These are phyloP conservation scores for Drosophila bocqueti DNA, from an alignment of 1,140 invertebrate species.

Conservation along the genomic window DNA sequence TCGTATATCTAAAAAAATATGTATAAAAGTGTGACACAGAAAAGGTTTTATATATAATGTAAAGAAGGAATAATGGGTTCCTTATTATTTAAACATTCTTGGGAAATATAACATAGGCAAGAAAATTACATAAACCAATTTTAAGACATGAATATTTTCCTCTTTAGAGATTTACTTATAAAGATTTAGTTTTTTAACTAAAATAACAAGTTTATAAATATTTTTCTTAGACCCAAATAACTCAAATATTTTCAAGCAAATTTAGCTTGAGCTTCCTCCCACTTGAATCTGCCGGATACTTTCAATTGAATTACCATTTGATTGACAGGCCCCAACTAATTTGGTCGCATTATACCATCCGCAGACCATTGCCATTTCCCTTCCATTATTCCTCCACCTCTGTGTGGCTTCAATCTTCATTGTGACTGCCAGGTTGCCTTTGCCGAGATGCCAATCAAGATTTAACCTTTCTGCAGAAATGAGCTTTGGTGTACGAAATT, in stretches of 20 bases:
- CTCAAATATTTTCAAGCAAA: background rate
- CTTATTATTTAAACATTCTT: background rate
- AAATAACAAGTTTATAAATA: background rate
- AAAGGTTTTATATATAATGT: background rate
- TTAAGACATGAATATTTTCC: no score
- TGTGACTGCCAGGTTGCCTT: conserved; percentile 40
- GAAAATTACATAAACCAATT: no score
- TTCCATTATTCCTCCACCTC: background rate
- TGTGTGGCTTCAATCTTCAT: conserved; percentile 36
- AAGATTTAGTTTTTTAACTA: no score
- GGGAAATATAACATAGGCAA: background rate
- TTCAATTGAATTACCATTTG: conserved; percentile 48
- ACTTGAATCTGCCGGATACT: conserved; percentile 24
- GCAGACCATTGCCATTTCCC: background rate
- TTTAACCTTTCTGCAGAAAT: conserved; percentile 46
- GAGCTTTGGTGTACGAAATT: conserved; percentile 37
- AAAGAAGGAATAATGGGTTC: background rate
- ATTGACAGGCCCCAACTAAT: conserved; percentile 43
- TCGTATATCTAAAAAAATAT: conserved; percentile 8
- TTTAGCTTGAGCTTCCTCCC: background rate
- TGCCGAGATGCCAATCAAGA: conserved; percentile 51
- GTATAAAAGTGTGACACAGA: conserved; percentile 1
- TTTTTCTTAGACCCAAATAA: background rate
- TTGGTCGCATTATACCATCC: conserved; percentile 38
- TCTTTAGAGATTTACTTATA: no score